Percentiles rank a stretch among this genome's conserved stretches.
These are phyloP conservation scores for Carollia perspicillata DNA, from an alignment of 2,113 vertebrate species.

Conservation along the genomic window DNA sequence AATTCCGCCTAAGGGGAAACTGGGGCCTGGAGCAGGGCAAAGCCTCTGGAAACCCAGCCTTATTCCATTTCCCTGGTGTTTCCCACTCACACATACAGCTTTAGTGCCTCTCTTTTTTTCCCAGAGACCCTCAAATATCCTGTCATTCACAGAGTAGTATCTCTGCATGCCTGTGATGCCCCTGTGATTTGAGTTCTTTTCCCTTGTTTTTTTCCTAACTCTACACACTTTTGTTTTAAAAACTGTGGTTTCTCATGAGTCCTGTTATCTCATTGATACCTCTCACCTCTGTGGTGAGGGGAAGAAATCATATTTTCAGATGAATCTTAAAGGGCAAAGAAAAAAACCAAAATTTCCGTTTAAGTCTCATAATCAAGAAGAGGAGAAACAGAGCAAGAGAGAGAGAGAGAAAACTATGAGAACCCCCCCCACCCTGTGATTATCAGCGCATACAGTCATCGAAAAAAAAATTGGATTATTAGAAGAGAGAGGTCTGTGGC, in stretches of 20 bases:
- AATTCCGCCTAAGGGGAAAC: neutral
- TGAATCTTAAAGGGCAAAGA: constrained; percentile 78
- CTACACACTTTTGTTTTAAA: constrained; percentile 66
- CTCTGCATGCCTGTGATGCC: neutral
- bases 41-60: neutral
- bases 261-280: constrained; percentile 76
- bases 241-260: constrained; percentile 69
- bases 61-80: neutral
- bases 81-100: neutral
- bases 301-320: constrained; percentile 77
- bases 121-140: neutral
- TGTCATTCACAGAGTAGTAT: neutral
- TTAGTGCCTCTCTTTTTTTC: neutral
- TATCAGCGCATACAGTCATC: constrained; percentile 72
- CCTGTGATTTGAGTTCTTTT: constrained; percentile 55
- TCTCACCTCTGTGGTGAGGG: constrained; percentile 74
- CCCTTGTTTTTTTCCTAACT: constrained; percentile 40
- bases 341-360: constrained; percentile 79
- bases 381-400: constrained; percentile 55
- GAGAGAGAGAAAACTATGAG: constrained; percentile 42
- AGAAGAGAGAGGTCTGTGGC: constrained; percentile 77
- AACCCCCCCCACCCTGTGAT: constrained; percentile 67
- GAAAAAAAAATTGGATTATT: constrained; percentile 76
- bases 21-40: neutral
- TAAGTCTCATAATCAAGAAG: constrained; percentile 76